Evolutionary conservation across 2,113 vertebrate genomes (phyloP).

Genomic region (Megaceryle maxima): DNA sequence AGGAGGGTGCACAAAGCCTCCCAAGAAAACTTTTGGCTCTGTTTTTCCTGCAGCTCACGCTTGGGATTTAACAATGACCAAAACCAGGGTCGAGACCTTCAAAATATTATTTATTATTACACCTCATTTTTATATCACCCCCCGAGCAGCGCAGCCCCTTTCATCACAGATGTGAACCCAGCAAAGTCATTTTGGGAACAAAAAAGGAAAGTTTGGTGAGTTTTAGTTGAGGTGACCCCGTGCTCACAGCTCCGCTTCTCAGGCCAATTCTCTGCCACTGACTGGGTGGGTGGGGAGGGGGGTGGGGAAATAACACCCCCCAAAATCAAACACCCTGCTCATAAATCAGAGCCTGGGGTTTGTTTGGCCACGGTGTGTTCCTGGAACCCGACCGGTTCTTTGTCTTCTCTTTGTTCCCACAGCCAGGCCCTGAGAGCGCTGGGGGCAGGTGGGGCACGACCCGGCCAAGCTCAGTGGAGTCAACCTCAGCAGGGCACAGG

Average conservation of each 20-base stretch:
- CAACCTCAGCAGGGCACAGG: too few relatives aligned
- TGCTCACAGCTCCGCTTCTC: rapidly evolving
- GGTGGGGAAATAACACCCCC: not conserved
- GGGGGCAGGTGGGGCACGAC: too few relatives aligned
- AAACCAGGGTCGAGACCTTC: not conserved
- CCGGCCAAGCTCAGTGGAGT: rapidly evolving
- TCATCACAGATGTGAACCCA: rapidly evolving
- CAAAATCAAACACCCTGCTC: not conserved
- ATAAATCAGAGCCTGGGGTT: not conserved
- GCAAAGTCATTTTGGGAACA: not conserved
- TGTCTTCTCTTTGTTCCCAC: not conserved
- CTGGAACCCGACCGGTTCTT: not conserved
- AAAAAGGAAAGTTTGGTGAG: not conserved
- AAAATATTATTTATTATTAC: not conserved
- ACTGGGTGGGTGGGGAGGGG: too few relatives aligned
- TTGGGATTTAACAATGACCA: rapidly evolving
- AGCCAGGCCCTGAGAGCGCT: not conserved
- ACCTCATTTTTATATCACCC: not conserved
- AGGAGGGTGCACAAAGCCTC: not conserved
- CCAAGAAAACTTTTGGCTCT: not conserved
- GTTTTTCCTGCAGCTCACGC: not conserved
- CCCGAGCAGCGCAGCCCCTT: rapidly evolving
- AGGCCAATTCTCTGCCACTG: not conserved
- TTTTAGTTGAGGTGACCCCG: not conserved
- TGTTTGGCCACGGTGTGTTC: not conserved